These are phyloP conservation scores for Xanthostigma xanthostigma DNA, from an alignment of 2,888 invertebrate species.

Conservation along the genomic window DNA sequence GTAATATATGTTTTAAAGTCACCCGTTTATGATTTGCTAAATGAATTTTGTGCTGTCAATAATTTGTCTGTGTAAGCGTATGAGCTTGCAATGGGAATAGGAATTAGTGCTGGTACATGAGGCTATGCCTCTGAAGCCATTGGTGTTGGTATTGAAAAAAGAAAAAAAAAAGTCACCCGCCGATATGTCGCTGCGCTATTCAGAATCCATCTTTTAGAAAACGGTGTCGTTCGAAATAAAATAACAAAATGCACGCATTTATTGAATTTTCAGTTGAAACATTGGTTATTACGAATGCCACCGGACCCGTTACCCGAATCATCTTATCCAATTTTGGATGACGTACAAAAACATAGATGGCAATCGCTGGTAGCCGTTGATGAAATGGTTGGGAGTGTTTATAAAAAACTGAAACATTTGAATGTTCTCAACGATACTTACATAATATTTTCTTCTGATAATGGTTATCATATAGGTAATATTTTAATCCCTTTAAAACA, in stretches of 20 bases:
- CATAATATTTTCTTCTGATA: conserved; percentile 74
- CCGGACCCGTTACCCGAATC: conserved; percentile 45
- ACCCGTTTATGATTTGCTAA: no score
- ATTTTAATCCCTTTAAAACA: background rate
- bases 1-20: no score
- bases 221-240: no score
- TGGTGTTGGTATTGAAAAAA: no score
- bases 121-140: no score
- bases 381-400: conserved; percentile 57
- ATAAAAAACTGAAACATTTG: conserved; percentile 36
- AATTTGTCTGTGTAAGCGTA: no score
- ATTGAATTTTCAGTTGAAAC: conserved; percentile 48
- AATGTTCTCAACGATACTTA: conserved; percentile 57
- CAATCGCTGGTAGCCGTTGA: conserved; percentile 74
- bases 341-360: conserved; percentile 58
- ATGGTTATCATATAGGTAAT: conserved; percentile 78
- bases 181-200: no score
- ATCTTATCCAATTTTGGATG: conserved; percentile 47
- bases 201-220: no score
- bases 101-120: no score
- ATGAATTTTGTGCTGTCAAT: no score
- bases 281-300: conserved; percentile 66
- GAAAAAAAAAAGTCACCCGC: no score
- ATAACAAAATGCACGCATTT: background rate
- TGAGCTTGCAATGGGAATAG: no score